Base-by-base conservation (phyloP, 2,113 vertebrate genomes). In the Spheniscus mendiculus region DNA sequence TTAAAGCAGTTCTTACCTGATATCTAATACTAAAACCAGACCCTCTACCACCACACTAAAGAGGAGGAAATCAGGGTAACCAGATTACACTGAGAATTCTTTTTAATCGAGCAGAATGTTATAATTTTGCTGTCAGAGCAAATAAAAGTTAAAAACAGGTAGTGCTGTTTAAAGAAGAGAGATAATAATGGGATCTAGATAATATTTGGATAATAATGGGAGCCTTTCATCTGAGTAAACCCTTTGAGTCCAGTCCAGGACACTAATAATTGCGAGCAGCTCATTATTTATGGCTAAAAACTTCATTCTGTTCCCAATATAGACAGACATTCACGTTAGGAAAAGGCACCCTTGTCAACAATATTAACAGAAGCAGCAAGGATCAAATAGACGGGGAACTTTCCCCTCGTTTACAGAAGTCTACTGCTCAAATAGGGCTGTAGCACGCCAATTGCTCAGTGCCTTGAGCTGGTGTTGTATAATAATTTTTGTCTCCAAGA, bases 241-340 rank as follows among this genome's bases (percentile, higher is more conserved):
- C 67, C 83, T 90, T 83, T 89, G 88, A 90, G 86, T 40, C 58
- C 36, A 34, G 50, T 62, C 78, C 91, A 96, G 82, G 22, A 69
- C 89, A 95, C 40, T 47, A 88, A 52, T 66, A 88, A 96, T 38
- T 85, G 56, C 1, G 6, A 89, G 74, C 5, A 79, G 83, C 53
- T 96, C 77, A 49, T 91, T 84, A 92, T 78, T 91, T 82, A 85
- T 6, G 15, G 72, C 47, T 84, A 61, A 92, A 93, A 96, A 63
- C 49, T 87, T 81, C 80, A 69, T 76, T 74, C 76, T 74, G 56
- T 69, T 93, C 86, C 70, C 32, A 84, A 29, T 44, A 84, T 10
- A 96, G 90, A 44, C 67, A 80, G 76, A 49, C 8, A 17, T 12
- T 61, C 44, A 32, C 3, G 6, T 44, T 4, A 65, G 56, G 18